Evolutionary conservation across 2,797 vertebrate genomes (phyloP).

Genomic region (Forpus xanthops): DNA sequence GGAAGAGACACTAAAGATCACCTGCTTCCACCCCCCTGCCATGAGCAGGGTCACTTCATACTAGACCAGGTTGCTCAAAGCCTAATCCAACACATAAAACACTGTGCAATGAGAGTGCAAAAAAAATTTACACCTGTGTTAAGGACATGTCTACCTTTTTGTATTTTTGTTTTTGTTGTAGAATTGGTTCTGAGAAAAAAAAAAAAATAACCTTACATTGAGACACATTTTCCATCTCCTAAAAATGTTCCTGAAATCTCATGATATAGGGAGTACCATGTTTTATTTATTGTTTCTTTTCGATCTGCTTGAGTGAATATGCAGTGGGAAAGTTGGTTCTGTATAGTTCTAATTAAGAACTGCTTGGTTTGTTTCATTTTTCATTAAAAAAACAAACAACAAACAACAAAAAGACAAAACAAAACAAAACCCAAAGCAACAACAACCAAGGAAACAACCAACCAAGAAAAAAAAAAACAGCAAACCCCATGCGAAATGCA

Average conservation of each 20-base stretch:
- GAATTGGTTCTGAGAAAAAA: not conserved
- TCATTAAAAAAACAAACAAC: not conserved
- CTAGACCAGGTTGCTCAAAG: too few species aligned
- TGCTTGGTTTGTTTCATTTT: not conserved
- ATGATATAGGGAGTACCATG: not conserved
- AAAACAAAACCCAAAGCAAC: not conserved
- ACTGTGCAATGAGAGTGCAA: not conserved
- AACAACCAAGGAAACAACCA: not conserved
- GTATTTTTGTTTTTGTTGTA: not conserved
- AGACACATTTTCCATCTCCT: not conserved
- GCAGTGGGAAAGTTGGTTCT: not conserved
- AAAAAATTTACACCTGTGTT: not conserved
- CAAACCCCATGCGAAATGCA: not conserved
- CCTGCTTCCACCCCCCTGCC: too few species aligned
- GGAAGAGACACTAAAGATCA: too few species aligned
- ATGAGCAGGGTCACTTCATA: too few species aligned
- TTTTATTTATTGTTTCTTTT: not conserved
- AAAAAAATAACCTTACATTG: not conserved
- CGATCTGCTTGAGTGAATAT: not conserved
- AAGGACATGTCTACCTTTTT: not conserved
- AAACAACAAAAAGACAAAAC: not conserved
- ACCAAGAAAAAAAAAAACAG: not conserved
- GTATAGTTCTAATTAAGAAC: not conserved
- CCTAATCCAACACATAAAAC: not conserved
- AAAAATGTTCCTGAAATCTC: not conserved